Percentiles rank a stretch among this genome's conserved stretches.
phyloP scores from a whole-genome alignment of 2,888 invertebrate species.

The Molorchus minor region DNA sequence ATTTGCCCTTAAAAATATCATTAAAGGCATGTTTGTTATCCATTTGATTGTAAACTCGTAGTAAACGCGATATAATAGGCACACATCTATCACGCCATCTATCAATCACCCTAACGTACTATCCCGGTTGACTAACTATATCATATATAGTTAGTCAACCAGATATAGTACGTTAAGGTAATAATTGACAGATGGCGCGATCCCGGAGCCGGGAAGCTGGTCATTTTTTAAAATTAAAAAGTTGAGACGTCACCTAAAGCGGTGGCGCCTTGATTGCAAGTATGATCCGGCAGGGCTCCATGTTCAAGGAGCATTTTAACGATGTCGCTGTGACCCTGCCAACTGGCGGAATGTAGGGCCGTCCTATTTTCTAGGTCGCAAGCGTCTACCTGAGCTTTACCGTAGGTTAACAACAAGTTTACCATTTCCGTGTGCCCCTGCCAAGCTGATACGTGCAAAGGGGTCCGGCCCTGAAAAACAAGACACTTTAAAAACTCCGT shows the following conservation, averaged over 20 bases:
- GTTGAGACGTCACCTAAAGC: slow-evolving; percentile 82
- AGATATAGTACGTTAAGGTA: too few relatives aligned
- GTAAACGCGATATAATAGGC: too few relatives aligned
- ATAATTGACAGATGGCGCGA: too few relatives aligned
- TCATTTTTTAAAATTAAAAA: too few relatives aligned
- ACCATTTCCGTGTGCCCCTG: slow-evolving; percentile 96
- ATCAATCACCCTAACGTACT: too few relatives aligned
- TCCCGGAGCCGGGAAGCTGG: too few relatives aligned
- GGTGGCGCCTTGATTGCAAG: slow-evolving; percentile 95
- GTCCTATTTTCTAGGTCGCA: slow-evolving; percentile 88
- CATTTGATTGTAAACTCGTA: too few relatives aligned
- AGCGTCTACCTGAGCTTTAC: slow-evolving; percentile 88
- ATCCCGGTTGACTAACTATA: too few relatives aligned
- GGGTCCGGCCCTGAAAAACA: slow-evolving; percentile 77
- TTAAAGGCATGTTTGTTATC: too few relatives aligned
- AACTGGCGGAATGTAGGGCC: slow-evolving; percentile 92
- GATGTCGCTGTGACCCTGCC: slow-evolving; percentile 91
- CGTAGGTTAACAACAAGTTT: slow-evolving; percentile 77
- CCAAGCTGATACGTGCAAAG: slow-evolving; percentile 91
- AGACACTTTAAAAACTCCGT: neutral
- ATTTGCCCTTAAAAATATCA: too few relatives aligned
- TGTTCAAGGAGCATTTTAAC: slow-evolving; percentile 81
- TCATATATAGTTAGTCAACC: too few relatives aligned
- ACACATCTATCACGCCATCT: too few relatives aligned
- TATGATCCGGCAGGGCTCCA: slow-evolving; percentile 86